Conservation (phyloP, 1,140 invertebrate genomes). For the Pectinophora gossypiella region DNA sequence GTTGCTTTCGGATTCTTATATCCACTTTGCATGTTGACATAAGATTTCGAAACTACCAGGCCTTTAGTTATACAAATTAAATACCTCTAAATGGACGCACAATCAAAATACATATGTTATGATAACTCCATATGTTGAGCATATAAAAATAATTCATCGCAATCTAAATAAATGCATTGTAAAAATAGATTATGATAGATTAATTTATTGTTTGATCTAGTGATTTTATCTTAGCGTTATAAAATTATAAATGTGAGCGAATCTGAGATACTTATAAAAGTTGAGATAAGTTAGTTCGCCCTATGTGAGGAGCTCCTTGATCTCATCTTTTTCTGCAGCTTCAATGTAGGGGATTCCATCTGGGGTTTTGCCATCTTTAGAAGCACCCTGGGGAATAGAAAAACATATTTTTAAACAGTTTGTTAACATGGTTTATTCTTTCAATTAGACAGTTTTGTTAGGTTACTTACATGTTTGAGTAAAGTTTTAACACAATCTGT, state of each 20-base stretch:
- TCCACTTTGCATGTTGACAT: background rate
- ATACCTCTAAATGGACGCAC: constrained; percentile 61
- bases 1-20: background rate
- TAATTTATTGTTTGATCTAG: constrained; percentile 35
- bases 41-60: constrained; percentile 13
- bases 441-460: background rate
- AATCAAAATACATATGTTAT: constrained; percentile 45
- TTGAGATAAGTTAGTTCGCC: constrained; percentile 20
- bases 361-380: constrained; percentile 88
- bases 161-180: constrained; percentile 72
- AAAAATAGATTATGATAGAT: constrained; percentile 51
- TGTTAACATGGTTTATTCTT: background rate
- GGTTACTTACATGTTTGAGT: constrained; percentile 84
- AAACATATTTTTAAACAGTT: background rate
- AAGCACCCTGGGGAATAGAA: constrained; percentile 81
- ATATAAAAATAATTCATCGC: constrained; percentile 65
- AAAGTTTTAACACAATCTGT: constrained; percentile 92
- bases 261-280: constrained; percentile 23
- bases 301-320: constrained; percentile 80
- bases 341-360: constrained; percentile 91
- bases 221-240: constrained; percentile 48
- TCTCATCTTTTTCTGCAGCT: constrained; percentile 94
- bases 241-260: constrained; percentile 47
- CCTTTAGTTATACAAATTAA: constrained; percentile 25
- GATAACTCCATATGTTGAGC: constrained; percentile 47